These are phyloP conservation scores for Tipula unca DNA, from an alignment of 2,888 invertebrate genomes.

Conservation along the genomic window DNA sequence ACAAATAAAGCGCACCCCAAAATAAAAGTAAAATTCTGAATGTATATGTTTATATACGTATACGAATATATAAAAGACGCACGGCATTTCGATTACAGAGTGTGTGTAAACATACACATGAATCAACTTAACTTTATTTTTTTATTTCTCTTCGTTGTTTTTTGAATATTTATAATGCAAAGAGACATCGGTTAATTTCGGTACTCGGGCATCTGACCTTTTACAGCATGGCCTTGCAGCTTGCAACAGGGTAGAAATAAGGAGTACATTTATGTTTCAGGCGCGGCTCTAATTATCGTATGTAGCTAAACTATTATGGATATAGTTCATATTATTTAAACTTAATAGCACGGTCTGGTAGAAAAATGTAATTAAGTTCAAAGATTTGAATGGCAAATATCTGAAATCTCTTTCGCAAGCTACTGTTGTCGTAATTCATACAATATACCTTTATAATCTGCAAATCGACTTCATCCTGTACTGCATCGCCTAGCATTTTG, in stretches of 20 bases:
- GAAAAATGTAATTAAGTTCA: no score
- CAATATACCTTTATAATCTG: no score
- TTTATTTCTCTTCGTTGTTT: not conserved
- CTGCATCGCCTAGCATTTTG: no score
- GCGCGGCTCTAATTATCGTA: no score
- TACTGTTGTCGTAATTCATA: no score
- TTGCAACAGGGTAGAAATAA: not conserved
- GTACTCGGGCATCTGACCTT: constrained; percentile 17
- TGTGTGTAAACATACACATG: not conserved
- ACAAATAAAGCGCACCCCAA: not conserved
- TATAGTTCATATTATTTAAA: no score
- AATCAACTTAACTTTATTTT: no score
- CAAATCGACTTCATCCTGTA: no score
- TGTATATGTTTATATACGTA: not conserved
- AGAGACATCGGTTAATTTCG: constrained; percentile 1
- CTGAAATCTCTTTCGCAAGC: no score
- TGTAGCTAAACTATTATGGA: no score
- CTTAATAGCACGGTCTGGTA: no score
- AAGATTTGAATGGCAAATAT: no score
- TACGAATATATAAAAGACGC: not conserved
- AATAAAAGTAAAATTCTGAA: not conserved
- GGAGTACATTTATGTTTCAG: not conserved
- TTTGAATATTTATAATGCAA: not conserved
- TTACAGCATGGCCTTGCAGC: constrained; percentile 16
- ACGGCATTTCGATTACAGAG: not conserved